Base-by-base conservation (phyloP, 2,888 invertebrate genomes). In the Leptinotarsa rubiginosa region DNA sequence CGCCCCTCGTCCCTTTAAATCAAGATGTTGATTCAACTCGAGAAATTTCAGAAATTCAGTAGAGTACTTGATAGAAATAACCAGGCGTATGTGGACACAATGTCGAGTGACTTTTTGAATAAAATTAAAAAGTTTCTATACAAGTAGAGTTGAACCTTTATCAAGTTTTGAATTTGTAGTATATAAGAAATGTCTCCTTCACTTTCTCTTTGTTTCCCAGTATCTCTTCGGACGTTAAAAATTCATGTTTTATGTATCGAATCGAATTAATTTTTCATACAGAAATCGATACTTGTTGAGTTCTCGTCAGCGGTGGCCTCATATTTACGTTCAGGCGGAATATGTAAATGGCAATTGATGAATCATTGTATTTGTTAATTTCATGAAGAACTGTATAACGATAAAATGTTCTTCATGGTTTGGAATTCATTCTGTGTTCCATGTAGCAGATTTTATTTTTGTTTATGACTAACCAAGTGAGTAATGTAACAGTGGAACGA, bases 401-500 rank as follows among this genome's bases (percentile, higher is more conserved):
- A n/a, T 41, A 62, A 31, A 62, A 62, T n/a, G 62, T 15, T 41
- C 62, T 62, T 16, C 16, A 62, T 31, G 62, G 41, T 16, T 31
- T 31, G 16, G 25, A 62, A 62, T 41, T 62, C 7, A 31, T 62
- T 62, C 7, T 16, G 41, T 31, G 62, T 62, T 25, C 25, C 62
- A 31, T 62, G 62, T 25, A 31, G 62, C 41, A n/a, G 62, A 31
- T 62, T 56, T 69, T 69, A 59, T 72, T 72, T 72, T 56, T 59
- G 67, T 72, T 72, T 67, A 67, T 72, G 72, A 72, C 47, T 67
- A 72, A 72, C 67, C 31, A 67, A 22, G 59, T 67, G 72, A 72
- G 59, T 72, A 67, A 71, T 54, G 71, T 65, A 56, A 18, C 56
- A 65, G 65, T 49, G 54, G 65, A 65, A 67, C 67, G 56, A 69